A percentile compares a stretch with the other conserved stretches of the same genome.
Conservation (phyloP, 2,797 vertebrate species). For the Propithecus deckenii region DNA sequence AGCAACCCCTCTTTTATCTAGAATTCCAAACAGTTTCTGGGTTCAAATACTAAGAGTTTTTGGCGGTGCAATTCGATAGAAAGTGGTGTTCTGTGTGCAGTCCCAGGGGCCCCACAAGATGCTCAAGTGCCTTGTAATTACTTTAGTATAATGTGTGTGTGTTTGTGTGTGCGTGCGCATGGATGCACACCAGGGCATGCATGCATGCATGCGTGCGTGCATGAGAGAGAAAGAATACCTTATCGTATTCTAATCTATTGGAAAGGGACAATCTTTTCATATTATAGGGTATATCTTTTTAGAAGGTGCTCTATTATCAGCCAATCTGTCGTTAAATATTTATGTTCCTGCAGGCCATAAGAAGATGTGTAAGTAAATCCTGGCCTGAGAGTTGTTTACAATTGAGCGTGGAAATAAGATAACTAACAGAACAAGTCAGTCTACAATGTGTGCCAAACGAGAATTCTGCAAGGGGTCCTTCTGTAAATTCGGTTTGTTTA, state of each 20-base stretch:
- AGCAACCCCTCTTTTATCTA: neutral
- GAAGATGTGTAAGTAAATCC: neutral
- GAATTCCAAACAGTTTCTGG: neutral
- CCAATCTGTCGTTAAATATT: neutral
- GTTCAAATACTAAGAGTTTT: neutral
- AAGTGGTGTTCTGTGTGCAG: neutral
- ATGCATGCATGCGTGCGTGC: neutral
- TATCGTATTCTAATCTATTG: neutral
- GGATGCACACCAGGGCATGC: no score
- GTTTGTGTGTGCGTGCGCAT: no score
- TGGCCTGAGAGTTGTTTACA: constrained; percentile 25
- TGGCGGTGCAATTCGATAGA: neutral
- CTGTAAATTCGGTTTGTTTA: neutral
- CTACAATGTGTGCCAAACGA: neutral
- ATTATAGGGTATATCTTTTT: neutral
- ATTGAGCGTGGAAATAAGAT: neutral
- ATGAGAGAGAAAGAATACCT: neutral
- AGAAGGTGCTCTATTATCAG: neutral
- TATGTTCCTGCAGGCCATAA: neutral
- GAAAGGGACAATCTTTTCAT: constrained; percentile 19
- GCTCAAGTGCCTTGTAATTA: neutral
- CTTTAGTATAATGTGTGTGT: neutral
- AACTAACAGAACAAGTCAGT: neutral
- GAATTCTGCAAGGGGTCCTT: neutral
- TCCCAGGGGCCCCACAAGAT: neutral